Base-by-base conservation (phyloP, 2,888 invertebrate genomes). In the Zele albiditarsus region DNA sequence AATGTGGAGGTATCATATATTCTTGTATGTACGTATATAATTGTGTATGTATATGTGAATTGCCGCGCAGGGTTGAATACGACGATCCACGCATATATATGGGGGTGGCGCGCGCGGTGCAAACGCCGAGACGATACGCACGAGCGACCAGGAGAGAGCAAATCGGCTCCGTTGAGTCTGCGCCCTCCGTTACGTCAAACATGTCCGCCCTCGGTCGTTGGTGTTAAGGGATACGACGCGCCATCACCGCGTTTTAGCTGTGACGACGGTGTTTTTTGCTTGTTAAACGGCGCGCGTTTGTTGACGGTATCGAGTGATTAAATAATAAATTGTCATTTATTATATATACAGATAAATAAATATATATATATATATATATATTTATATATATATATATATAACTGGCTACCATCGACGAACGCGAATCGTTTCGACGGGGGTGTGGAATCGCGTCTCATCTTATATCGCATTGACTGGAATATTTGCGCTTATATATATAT, bases 171-270 rank as follows among this genome's bases (percentile, higher is more conserved):
- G 73, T 73, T 71, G 81, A 77, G 77, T 71, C 75, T 84, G 86
- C 86, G 86, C 85, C 78, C 74, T 83, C 58, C 65, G 46, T 72
- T 65, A 67, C 79, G 78, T 79, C 81, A 84, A 86, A 86, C 81
- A 86, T 86, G 86, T 86, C 85, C 84, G 85, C 82, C 84, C 83
- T 80, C 78, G 79, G 73, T 77, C 78, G 74, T 78, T 75, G 76
- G 76, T 77, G 79, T 76, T 80, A 78, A 79, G 79, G 76, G 80
- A 80, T 80, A 77, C 78, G 74, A 77, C 79, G 80, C 79, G 80
- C 78, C 79, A 79, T 79, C 79, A 77, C 58, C 77, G 79, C 75
- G 75, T 77, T 77, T 53, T 72, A 73, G 75, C 75, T 77, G 75
- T 78, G 77, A 77, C 75, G 73, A 73, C 78, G 75, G 77, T 75